Base-by-base conservation (phyloP, 1,140 invertebrate species). In the Trialeurodes vaporariorum region DNA sequence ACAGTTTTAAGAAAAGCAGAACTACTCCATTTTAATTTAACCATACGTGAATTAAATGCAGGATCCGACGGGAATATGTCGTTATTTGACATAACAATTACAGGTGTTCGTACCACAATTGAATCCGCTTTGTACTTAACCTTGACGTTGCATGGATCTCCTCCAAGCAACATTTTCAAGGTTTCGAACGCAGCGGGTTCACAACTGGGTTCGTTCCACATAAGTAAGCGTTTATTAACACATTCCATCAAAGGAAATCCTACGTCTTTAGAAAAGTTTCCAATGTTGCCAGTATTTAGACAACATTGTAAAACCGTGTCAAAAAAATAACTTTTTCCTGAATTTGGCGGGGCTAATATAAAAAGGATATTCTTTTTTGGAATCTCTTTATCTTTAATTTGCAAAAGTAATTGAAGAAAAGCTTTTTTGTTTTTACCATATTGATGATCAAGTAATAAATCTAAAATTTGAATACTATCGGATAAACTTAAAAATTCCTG, bases 251-350 rank as follows among this genome's bases (percentile, higher is more conserved):
- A 65, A 17, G 75, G 76, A 72, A 77, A 76, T 27, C 49, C 61
- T 66, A 64, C 66, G 72, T 75, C 75, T 27, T 73, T 72, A 70
- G 73, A 74, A 68, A 76, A 75, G 68, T 76, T 75, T 2, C 74
- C 74, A 13, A 76, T 75, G 67, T 73, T 71, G 1, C 72, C 75
- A 67, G 72, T 76, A 72, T 76, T 76, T 27, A 73, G 59, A 59
- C n/a, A 65, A 65, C 25, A 72, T 68, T 71, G 69, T 34, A 71
- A 49, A 17, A 71, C 40, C 63, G 27, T 22, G 61, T 70, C 70
- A 27, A 71, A 70, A 64, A 71, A 71, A 68, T 24, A 73, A 71
- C 69, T 73, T 64, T 72, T 72, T n/a, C 72, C 71, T 0, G 70
- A 68, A 73, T 72, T 72, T 1, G 69, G 61, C 1, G 67, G 67